These are phyloP conservation scores for Drosophila colorata DNA, from an alignment of 2,888 invertebrate species.

Conservation along the genomic window DNA sequence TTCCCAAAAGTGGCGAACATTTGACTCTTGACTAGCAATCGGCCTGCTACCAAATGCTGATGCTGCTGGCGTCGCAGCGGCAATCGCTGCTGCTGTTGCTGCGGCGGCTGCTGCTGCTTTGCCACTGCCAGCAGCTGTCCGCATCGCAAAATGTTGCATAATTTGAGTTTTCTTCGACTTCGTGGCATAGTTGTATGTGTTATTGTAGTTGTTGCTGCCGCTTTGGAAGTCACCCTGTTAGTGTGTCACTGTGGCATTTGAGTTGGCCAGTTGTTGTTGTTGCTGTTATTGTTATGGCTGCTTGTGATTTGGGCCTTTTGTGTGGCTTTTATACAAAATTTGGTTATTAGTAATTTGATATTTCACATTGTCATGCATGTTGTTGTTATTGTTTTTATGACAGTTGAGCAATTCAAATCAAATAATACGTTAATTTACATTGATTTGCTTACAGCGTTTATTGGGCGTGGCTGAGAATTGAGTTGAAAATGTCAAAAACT, in stretches of 20 bases:
- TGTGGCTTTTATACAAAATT: conserved; percentile 30
- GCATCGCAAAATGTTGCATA: conserved; percentile 63
- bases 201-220: conserved; percentile 40
- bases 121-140: conserved; percentile 62
- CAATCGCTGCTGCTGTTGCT: conserved; percentile 1
- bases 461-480: conserved; percentile 30
- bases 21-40: conserved; percentile 36
- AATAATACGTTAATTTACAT: conserved; percentile 51
- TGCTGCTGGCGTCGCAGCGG: conserved; percentile 2
- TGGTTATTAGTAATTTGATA: conserved; percentile 67
- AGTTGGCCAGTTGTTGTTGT: conserved; percentile 35
- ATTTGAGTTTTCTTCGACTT: conserved; percentile 63
- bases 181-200: conserved; percentile 47
- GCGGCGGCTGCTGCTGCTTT: conserved; percentile 6
- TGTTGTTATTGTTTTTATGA: conserved; percentile 29
- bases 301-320: conserved; percentile 26
- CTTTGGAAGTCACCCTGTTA: conserved; percentile 79
- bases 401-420: conserved; percentile 34
- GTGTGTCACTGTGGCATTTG: conserved; percentile 81
- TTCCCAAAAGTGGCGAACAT: conserved; percentile 74
- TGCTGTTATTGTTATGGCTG: conserved; percentile 32
- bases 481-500: conserved; percentile 4
- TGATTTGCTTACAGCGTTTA: conserved; percentile 28
- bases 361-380: conserved; percentile 57
- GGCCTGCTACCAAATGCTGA: conserved; percentile 29